phyloP scores from a whole-genome alignment of 2,888 invertebrate species.

The Patella ulyssiponensis region DNA sequence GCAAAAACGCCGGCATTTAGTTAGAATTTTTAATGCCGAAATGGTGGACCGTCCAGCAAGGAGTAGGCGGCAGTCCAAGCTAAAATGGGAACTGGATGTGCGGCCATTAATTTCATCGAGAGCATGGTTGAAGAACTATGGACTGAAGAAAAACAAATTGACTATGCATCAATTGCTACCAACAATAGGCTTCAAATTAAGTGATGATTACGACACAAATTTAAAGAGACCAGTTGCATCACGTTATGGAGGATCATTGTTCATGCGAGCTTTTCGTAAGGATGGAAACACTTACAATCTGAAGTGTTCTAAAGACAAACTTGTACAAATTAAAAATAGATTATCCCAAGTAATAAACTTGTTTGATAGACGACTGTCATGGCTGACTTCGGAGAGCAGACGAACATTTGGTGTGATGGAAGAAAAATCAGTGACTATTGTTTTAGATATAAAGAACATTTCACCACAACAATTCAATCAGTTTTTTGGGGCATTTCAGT shows the following conservation, averaged over 20 bases:
- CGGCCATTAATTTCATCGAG: constrained; percentile 59
- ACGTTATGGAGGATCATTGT: constrained; percentile 64
- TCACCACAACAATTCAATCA: constrained; percentile 70
- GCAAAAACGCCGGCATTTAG: no score
- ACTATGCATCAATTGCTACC: constrained; percentile 64
- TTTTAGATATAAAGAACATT: constrained; percentile 69
- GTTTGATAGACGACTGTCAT: constrained; percentile 68
- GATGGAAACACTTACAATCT: constrained; percentile 70
- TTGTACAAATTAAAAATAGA: constrained; percentile 62
- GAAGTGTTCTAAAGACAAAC: constrained; percentile 62
- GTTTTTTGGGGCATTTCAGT: constrained; percentile 65
- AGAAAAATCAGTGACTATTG: constrained; percentile 66
- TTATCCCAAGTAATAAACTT: constrained; percentile 63
- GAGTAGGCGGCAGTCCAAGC: not conserved
- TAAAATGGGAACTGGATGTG: constrained; percentile 68
- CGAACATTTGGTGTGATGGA: constrained; percentile 71
- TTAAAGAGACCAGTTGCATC: constrained; percentile 68
- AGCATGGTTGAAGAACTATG: constrained; percentile 70
- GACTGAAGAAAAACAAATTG: constrained; percentile 66
- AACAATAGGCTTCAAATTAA: constrained; percentile 68
- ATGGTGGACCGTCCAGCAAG: not conserved
- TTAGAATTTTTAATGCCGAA: no score
- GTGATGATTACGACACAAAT: constrained; percentile 67
- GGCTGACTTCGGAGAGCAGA: constrained; percentile 71
- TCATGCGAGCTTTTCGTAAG: constrained; percentile 58